These are phyloP conservation scores for Axea sp. DNA, from an alignment of 2,888 invertebrate genomes.

Conservation along the genomic window DNA sequence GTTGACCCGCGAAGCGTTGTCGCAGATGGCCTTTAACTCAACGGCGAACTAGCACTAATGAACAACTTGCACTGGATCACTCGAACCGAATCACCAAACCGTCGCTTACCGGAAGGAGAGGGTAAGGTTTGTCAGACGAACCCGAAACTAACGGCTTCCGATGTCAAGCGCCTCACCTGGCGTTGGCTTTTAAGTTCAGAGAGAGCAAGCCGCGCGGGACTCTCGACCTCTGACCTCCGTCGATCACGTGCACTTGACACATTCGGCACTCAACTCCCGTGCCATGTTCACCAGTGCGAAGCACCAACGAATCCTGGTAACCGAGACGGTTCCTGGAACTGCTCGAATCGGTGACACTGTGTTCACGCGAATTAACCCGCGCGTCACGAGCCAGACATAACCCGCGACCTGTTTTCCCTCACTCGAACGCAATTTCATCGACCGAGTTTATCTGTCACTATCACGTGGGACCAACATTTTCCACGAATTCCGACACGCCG, in stretches of 20 bases:
- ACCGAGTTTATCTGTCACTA: conserved; percentile 37
- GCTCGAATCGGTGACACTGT: conserved; percentile 48
- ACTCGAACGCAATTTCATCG: conserved; percentile 18
- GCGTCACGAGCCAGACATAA: conserved; percentile 57
- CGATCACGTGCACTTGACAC: conserved; percentile 58
- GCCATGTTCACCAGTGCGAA: conserved; percentile 36
- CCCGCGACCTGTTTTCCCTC: conserved; percentile 16
- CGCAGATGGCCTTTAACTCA: neutral
- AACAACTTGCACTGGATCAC: conserved; percentile 35
- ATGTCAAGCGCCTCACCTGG: conserved; percentile 16
- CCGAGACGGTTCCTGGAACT: conserved; percentile 20
- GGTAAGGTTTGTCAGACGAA: neutral
- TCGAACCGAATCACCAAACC: conserved; percentile 20
- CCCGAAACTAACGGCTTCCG: neutral
- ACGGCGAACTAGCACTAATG: conserved; percentile 33
- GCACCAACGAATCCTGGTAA: conserved; percentile 14
- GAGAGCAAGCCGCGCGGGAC: conserved; percentile 5
- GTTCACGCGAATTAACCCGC: conserved; percentile 33
- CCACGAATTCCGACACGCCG: neutral
- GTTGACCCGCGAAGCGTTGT: neutral
- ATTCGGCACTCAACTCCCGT: conserved; percentile 5
- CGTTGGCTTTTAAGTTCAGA: conserved; percentile 13
- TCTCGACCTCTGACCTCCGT: conserved; percentile 31
- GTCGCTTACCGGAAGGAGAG: conserved; percentile 10
- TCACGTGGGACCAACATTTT: conserved; percentile 34